Evolutionary conservation across 2,888 invertebrate species (phyloP), one percentile per base, ranked within the genome.

Genomic region (Parochlus steinenii): DNA sequence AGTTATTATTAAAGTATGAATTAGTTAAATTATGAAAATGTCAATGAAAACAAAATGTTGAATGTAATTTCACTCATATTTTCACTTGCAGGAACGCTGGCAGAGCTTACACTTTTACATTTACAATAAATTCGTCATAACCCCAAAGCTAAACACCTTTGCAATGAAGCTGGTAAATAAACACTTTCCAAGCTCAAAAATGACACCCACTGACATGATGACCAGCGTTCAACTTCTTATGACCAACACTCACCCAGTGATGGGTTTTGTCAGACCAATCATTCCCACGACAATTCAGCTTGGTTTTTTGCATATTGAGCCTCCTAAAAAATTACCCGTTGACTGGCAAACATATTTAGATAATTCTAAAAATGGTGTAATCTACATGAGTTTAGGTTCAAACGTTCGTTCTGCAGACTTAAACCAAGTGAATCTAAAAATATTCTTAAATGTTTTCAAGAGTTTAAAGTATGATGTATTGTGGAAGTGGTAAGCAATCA

Each of bases 381-480:
- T 38, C 3, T 38, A 38, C 11, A 33, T 33, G 29, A 38, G 33
- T 33, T 20, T 38, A n/a, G 38, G 38, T 2, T 33, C 38, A 7
- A 38, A 38, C 25, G 29, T 38, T 1, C 44, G 47, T 14, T 48
- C 55, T 0, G 46, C 53, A 20, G 22, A 41, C 7, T 39, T 60
- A 4, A 47, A 50, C 3, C 33, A 44, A 14, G 43, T 51, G 14
- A 52, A 40, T 33, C 45, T 55, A 8, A 41, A 50, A 42, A 44
- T 46, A 5, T 41, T 61, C 4, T 38, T 54, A 1, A 47, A 47
- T 3, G 52, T 48, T 0, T 53, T 61, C 18, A 51, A 53, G 0
- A 40, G 48, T 35, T 39, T 58, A 3, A 49, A 52, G 1, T 58
- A 54, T 19, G 47, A 60, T 30, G 45, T 61, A 5, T 29, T 60